Conservation (phyloP, 2,888 invertebrate genomes). For the Agrotis clavis region DNA sequence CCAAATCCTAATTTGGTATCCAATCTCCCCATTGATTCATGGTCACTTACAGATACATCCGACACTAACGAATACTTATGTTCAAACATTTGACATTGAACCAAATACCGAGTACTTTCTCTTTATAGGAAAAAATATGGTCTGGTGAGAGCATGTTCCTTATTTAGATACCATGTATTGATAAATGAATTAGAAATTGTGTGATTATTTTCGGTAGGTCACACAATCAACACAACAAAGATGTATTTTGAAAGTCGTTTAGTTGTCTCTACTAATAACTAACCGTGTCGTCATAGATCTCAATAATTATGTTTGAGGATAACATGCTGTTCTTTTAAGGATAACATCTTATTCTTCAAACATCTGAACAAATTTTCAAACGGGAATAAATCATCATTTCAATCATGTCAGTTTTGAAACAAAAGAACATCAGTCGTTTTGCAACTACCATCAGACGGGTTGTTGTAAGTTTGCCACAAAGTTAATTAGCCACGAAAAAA, state of each 20-base stretch:
- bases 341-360: too few relatives aligned
- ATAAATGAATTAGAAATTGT: not conserved
- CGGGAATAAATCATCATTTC: too few relatives aligned
- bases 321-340: too few relatives aligned
- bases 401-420: too few relatives aligned
- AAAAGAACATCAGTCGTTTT: too few relatives aligned
- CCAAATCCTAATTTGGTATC: constrained; percentile 78
- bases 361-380: too few relatives aligned
- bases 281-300: too few relatives aligned
- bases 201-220: not conserved
- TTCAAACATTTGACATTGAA: constrained; percentile 57
- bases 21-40: constrained; percentile 73
- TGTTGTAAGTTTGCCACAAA: too few relatives aligned
- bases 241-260: not conserved
- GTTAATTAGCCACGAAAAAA: too few relatives aligned
- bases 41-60: constrained; percentile 68
- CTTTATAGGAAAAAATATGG: constrained; percentile 27
- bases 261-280: too few relatives aligned
- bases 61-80: constrained; percentile 71
- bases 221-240: not conserved
- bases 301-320: too few relatives aligned
- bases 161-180: not conserved
- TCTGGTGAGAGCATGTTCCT: constrained; percentile 7
- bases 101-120: constrained; percentile 56
- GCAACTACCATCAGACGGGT: too few relatives aligned